These are phyloP conservation scores for Helostoma temminkii DNA, from an alignment of 2,797 vertebrate genomes.

Conservation along the genomic window DNA sequence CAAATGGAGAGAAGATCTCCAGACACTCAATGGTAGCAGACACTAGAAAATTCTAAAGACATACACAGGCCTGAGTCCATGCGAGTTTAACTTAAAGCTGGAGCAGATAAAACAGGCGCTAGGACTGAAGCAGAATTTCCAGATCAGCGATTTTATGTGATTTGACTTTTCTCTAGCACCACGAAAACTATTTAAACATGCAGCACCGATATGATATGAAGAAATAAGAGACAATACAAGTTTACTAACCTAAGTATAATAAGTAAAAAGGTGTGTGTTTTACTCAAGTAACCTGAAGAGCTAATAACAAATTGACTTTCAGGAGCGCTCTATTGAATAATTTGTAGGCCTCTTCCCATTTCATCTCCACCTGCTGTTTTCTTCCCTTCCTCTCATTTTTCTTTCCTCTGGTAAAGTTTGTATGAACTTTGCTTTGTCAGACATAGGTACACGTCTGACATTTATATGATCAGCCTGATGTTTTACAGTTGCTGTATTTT, in stretches of 20 bases:
- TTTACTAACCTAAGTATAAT: neutral
- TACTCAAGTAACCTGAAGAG: constrained; percentile 8
- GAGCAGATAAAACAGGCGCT: no score
- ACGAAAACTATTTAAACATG: no score
- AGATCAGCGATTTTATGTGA: no score
- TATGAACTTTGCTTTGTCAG: constrained; percentile 31
- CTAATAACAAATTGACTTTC: constrained; percentile 15
- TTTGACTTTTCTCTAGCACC: no score
- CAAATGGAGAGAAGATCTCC: no score
- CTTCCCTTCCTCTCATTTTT: neutral
- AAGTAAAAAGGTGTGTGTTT: neutral
- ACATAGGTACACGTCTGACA: neutral
- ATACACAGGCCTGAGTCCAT: no score
- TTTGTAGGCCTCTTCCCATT: constrained; percentile 7
- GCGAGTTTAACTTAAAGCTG: no score
- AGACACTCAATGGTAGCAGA: no score
- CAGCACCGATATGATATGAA: neutral
- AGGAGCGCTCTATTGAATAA: constrained; percentile 40
- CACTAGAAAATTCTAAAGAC: no score
- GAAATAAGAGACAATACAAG: neutral
- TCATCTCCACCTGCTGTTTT: constrained; percentile 16
- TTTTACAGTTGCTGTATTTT: constrained; percentile 20
- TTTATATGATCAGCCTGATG: constrained; percentile 15
- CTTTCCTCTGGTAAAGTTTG: constrained; percentile 8
- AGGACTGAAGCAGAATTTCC: no score